Base-by-base conservation (phyloP, 2,113 vertebrate genomes). In the Cervus canadensis region DNA sequence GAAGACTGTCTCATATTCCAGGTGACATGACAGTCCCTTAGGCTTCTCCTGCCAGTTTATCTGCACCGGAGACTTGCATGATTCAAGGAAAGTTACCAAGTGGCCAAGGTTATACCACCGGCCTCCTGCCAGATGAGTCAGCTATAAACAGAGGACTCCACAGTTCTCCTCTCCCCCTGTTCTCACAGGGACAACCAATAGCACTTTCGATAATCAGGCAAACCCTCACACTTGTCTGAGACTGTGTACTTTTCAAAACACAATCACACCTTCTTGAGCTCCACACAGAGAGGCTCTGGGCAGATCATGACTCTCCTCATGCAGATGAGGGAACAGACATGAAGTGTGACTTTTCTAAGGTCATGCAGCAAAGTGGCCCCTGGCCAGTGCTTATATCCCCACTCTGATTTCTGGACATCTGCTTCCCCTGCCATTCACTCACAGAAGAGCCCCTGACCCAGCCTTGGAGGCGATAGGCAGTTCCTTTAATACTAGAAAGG, bases 101-200 rank as follows among this genome's bases (percentile, higher is more conserved):
- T 78, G 40, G 89, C 90, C 97, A 98, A 98, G 97, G 95, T 98
- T 97, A 98, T 25, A 56, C 83, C 88, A 90, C 74, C 19, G 3
- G 95, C 91, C 95, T 97, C 87, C 83, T 95, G 93, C 89, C 93
- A 89, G 94, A 98, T 98, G 98, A 98, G 98, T 98, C 97, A 98
- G 97, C 97, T 97, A n/a, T 52, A 94, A 93, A 94, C 78, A 78
- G 88, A 89, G 56, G 78, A 48, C 93, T 96, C 90, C n/a, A 59
- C 82, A 11, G 7, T 79, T 82, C 92, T 9, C 23, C 91, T 26
- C 48, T 23, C 52, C 92, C 54, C 90, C 7, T 10, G 0, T 25
- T 25, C 60, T 50, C 67, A 11, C 0, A 21, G 93, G 93, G 74
- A 62, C 82, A 25, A 8, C 45, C 71, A 15, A 12, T 2, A 40